These are phyloP conservation scores for Adineta ricciae DNA, from an alignment of 2,888 invertebrate genomes.

Conservation along the genomic window DNA sequence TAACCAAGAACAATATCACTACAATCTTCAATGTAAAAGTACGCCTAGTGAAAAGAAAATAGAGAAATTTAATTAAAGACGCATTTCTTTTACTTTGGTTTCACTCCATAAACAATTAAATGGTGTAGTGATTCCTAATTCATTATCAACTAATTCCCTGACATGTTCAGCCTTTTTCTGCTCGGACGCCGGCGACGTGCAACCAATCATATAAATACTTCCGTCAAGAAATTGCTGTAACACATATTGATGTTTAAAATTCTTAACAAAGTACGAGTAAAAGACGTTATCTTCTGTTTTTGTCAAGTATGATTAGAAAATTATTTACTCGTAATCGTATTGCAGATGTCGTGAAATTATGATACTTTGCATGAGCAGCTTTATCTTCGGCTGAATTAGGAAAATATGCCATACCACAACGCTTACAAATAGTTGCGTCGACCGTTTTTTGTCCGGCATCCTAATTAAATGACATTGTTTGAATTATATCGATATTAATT, in stretches of 20 bases:
- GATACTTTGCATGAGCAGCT: not conserved
- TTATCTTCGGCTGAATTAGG: not conserved
- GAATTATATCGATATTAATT: not conserved
- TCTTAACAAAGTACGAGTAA: not conserved
- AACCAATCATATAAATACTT: slow-evolving; percentile 15
- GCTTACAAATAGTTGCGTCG: not conserved
- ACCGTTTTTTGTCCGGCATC: slow-evolving; percentile 17
- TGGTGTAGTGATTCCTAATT: not conserved
- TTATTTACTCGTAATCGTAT: not conserved
- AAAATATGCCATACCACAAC: slow-evolving; percentile 18
- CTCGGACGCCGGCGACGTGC: not conserved
- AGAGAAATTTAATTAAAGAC: not conserved
- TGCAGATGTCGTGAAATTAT: not conserved
- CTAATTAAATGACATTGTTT: not conserved
- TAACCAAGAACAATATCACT: slow-evolving; percentile 3
- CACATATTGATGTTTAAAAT: not conserved
- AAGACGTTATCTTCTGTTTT: not conserved
- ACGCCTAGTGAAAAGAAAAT: not conserved
- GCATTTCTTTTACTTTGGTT: not conserved
- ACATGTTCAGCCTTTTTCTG: slow-evolving; percentile 10
- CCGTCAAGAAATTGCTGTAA: slow-evolving; percentile 14
- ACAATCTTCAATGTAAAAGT: slow-evolving; percentile 10
- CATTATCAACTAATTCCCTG: slow-evolving; percentile 12
- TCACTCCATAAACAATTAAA: slow-evolving; percentile 15
- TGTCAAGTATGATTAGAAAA: not conserved